These are phyloP conservation scores for Harmothoe impar DNA, from an alignment of 2,888 invertebrate species.

Conservation along the genomic window DNA sequence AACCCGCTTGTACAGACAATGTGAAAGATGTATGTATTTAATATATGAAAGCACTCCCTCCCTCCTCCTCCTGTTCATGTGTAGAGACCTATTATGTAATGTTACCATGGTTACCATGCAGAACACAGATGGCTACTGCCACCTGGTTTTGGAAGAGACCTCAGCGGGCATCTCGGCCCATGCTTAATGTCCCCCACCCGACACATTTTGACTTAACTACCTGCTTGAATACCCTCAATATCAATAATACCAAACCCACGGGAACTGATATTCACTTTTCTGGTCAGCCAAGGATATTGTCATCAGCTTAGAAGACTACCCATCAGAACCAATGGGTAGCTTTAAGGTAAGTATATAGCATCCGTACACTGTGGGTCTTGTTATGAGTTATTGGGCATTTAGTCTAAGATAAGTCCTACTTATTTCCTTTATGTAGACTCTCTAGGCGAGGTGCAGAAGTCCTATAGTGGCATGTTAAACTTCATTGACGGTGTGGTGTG, in stretches of 20 bases:
- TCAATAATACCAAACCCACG: conserved; percentile 19
- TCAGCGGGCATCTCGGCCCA: background rate
- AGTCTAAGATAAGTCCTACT: background rate
- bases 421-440: background rate
- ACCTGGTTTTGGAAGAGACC: background rate
- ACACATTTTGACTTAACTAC: background rate
- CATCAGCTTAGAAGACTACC: background rate
- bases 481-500: conserved; percentile 15
- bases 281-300: background rate
- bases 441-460: background rate
- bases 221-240: background rate
- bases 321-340: background rate
- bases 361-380: background rate
- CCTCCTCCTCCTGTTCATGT: background rate
- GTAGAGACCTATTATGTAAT: background rate
- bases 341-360: background rate
- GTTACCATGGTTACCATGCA: background rate
- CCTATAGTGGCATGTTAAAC: background rate
- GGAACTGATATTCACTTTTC: background rate
- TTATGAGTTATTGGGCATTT: background rate
- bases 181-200: background rate
- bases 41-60: background rate
- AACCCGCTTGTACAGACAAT: conserved; percentile 27
- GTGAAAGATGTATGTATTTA: background rate
- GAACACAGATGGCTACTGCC: background rate